phyloP scores from a whole-genome alignment of 2,888 invertebrate genomes.

The Clitarchus hookeri region DNA sequence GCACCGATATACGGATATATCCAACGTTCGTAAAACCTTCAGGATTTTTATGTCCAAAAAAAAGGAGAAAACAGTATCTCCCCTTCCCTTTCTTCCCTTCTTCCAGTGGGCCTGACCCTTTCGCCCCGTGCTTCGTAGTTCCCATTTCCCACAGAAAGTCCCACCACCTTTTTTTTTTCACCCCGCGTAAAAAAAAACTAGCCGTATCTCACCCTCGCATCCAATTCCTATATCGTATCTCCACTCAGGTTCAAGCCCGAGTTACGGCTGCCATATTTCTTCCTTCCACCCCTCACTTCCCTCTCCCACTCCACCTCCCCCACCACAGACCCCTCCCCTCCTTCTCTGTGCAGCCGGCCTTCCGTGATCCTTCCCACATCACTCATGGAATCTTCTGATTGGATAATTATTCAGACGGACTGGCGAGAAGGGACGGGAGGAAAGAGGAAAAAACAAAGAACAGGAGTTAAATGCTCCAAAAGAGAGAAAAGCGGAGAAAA shows the following conservation, averaged over 20 bases:
- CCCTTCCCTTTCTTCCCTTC: neutral
- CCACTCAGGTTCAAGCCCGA: constrained; percentile 1
- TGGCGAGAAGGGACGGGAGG: constrained; percentile 5
- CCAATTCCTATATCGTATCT: constrained; percentile 25
- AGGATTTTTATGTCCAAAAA: constrained; percentile 4
- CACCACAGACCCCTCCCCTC: neutral
- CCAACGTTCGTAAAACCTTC: constrained; percentile 9
- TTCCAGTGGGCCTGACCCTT: neutral
- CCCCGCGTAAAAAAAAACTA: constrained; percentile 5
- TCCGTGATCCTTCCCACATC: constrained; percentile 29
- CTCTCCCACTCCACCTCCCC: neutral
- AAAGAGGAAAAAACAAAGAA: constrained; percentile 20
- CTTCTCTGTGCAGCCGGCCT: neutral
- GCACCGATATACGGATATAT: neutral
- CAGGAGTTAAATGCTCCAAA: neutral
- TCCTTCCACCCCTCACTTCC: constrained; percentile 19
- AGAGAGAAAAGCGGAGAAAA: constrained; percentile 7
- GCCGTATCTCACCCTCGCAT: constrained; percentile 23
- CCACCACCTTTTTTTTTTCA: constrained; percentile 5
- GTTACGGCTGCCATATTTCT: constrained; percentile 31
- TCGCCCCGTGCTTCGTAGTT: constrained; percentile 17
- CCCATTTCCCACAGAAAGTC: constrained; percentile 18
- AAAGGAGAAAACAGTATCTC: neutral
- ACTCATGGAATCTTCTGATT: constrained; percentile 31
- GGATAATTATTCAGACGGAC: constrained; percentile 31